Evolutionary conservation across 30 jellyfish, hydroid and myxozoan genomes (phyloP).

Genomic region (Mastigias papua): DNA sequence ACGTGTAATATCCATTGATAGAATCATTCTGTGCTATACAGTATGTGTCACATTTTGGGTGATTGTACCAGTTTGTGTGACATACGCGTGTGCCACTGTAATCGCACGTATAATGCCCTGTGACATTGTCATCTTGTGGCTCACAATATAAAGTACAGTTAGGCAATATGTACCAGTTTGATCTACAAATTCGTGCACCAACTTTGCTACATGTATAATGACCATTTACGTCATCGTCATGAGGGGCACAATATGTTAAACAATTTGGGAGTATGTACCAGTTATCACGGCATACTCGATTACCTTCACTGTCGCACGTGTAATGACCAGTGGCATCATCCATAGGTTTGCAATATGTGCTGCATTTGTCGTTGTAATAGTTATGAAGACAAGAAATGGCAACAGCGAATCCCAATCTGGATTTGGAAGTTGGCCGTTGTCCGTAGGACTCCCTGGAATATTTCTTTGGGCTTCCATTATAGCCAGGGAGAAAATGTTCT

Average conservation of each 20-base stretch:
- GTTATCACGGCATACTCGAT: conserved; percentile 37
- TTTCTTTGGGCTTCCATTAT: background rate
- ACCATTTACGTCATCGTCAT: conserved; percentile 60
- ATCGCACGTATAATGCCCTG: too few species aligned
- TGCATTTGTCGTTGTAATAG: conserved; percentile 13
- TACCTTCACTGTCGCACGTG: conserved; percentile 56
- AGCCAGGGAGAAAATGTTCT: conserved; percentile 21
- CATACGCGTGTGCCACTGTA: too few species aligned
- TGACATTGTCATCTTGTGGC: too few species aligned
- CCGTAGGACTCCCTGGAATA: conserved; percentile 9
- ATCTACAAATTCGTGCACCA: conserved; percentile 56
- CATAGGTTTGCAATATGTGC: conserved; percentile 19
- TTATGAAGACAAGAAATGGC: conserved; percentile 12
- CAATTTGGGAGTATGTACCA: conserved; percentile 59
- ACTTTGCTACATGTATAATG: conserved; percentile 58
- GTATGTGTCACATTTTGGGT: too few species aligned
- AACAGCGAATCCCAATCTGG: conserved; percentile 20
- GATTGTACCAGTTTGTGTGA: too few species aligned
- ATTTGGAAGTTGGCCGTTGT: background rate
- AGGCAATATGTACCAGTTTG: conserved; percentile 53
- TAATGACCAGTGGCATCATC: conserved; percentile 46
- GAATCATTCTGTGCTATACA: too few species aligned
- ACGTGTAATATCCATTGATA: too few species aligned
- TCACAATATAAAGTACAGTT: too few species aligned
- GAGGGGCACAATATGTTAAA: conserved; percentile 28